Evolutionary conservation across 2,113 vertebrate genomes (phyloP), one percentile per base, ranked within the genome.

Genomic region (Corvus moneduloides): DNA sequence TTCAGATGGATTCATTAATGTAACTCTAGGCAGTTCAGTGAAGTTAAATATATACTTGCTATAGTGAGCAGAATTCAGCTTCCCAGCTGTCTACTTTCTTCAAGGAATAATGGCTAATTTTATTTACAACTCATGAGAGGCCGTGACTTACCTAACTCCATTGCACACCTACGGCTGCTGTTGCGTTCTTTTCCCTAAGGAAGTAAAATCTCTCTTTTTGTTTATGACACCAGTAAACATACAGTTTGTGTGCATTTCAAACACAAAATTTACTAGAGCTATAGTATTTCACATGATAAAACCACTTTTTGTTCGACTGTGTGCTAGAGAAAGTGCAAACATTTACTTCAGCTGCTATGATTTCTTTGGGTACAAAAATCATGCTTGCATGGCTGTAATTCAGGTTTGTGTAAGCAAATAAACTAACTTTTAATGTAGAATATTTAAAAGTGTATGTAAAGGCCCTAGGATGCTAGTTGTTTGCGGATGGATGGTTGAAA

Each of bases 1-100:
- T 93, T 94, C 48, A 63, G 35, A 51, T 74, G 48, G 41, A 75
- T 87, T 94, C 58, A 75, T 71, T 67, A 88, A 83, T 72, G 24
- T 74, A 67, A 88, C 30, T 83, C 44, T 69, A 91, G 67, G 71
- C 75, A 91, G 26, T 51, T 82, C 33, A 37, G 20, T 61, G 81
- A 89, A 66, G 55, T 79, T 94, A 87, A 91, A 95, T 89, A 83
- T 49, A 58, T 82, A 73, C 64, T 77, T 90, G 58, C 62, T 76
- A 66, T 58, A 82, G 71, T n/a, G 46, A 87, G 27, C n/a, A 91
- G 63, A 89, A 83, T 80, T 82, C 59, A 71, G 46, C 51, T 93
- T 75, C 51, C n/a, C 27, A 85, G 77, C n/a, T 96, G 71, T 76
- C 90, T 87, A 8, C 28, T 91, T 85, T 87, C 74, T 91, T 91